Base-by-base conservation (phyloP, 2,888 invertebrate species). In the Micropterix aruncella region DNA sequence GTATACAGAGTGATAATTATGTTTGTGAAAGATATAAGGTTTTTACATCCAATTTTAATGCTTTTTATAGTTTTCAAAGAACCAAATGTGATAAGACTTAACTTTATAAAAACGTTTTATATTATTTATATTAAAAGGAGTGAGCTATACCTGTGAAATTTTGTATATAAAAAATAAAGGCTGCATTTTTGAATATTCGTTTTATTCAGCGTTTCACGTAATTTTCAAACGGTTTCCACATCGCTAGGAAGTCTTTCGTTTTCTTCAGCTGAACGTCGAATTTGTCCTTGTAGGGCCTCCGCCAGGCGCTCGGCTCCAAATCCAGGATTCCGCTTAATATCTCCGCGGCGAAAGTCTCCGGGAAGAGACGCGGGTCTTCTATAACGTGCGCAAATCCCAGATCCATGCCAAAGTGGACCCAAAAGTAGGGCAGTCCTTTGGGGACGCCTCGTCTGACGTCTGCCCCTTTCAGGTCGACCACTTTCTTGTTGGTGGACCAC, bases 361-460 rank as follows among this genome's bases (percentile, higher is more conserved):
- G 90, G 63, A 97, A 97, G 37, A 77, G 60, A 45, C 79, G 73
- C 58, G 91, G 88, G 62, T 97, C 90, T 66, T 99, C 97, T 55
- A 99, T 92, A 0, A 97, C 89, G 67, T 99, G 97, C 40, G 94
- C 97, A 69, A 85, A 97, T 1, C 97, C 97, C 43, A 83, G 79
- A 38, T 86, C 80, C 68, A 83, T 79, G 15, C 91, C 95, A 70
- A 97, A 97, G 62, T 91, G 84, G 0, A 99, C 86, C 69, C 84
- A 80, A 63, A 99, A 94, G 61, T 97, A 99, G 1, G 96, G 88
- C 50, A 99, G 74, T 0, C 92, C 93, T 63, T 89, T 92, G 0
- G 97, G 99, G 48, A 99, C 69, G 12, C 86, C 79, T 57, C 76
- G 77, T 38, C 91, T 74, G 16, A 97, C 72, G 59, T 85, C 78